A percentile compares a stretch with the other conserved stretches of the same genome.
Evolutionary conservation across 1,140 invertebrate genomes (phyloP).

Genomic region (Drosophila ogumai): DNA sequence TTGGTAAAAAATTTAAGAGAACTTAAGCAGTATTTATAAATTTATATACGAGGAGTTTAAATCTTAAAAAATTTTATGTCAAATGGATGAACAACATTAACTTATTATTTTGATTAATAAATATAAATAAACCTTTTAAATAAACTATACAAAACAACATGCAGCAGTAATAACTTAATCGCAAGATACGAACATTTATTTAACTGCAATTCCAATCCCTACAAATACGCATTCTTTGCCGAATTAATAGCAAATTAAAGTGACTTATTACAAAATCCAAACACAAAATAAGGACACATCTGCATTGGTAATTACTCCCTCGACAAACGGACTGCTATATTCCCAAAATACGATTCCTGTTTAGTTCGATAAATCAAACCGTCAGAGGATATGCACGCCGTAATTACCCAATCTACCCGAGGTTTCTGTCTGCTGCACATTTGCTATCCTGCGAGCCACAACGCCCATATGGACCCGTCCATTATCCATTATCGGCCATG

Average conservation of each 20-base stretch:
- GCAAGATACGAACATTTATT: neutral
- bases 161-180: neutral
- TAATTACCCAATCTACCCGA: slow-evolving; percentile 18
- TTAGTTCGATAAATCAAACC: slow-evolving; percentile 3
- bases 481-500: slow-evolving; percentile 27
- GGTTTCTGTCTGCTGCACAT: slow-evolving; percentile 12
- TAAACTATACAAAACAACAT: too few relatives aligned
- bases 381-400: slow-evolving; percentile 7
- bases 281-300: neutral
- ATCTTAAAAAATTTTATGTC: neutral
- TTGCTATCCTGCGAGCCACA: slow-evolving; percentile 15
- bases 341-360: slow-evolving; percentile 7
- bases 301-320: slow-evolving; percentile 5
- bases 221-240: neutral
- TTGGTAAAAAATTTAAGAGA: neutral
- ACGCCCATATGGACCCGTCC: slow-evolving; percentile 6
- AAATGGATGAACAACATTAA: too few relatives aligned
- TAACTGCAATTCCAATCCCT: neutral
- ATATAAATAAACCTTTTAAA: too few relatives aligned
- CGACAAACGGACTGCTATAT: neutral
- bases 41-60: too few relatives aligned
- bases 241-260: neutral
- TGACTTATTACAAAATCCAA: neutral
- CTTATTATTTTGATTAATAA: too few relatives aligned
- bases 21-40: neutral